Base-by-base conservation (phyloP, 2,113 vertebrate species). In the Corydoras sp. region DNA sequence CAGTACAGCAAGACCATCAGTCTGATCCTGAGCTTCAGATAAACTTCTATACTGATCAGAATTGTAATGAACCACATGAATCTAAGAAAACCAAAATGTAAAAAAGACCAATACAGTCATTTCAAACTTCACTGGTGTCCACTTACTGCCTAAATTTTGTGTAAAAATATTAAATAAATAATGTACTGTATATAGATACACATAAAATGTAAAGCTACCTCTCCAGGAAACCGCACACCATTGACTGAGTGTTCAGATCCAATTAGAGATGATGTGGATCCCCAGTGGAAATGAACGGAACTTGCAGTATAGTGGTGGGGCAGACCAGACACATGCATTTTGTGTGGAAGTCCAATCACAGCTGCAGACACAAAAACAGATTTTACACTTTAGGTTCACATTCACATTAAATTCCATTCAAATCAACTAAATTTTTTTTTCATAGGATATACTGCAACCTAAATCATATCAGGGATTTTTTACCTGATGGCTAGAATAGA, bases 241-340 rank as follows among this genome's bases (percentile, higher is more conserved):
- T 89, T 80, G 24, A 99, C 49, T 0, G 82, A 92, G 83, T 99
- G 97, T 61, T 99, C 96, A 0, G 97, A 98, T 54, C 97, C 96
- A 0, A 82, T 73, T 0, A 88, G 90, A 68, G 71, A 82, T 29
- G 73, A 82, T 12, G 65, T 73, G 73, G 91, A 91, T 13, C 96
- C 96, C 97, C 97, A 98, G 85, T 98, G 97, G 9, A 99, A 85
- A 77, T 98, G 97, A 11, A 99, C 92, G 6, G 97, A 92, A 5
- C 89, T 86, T 0, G 94, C 97, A 0, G 90, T 85, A 85, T 94
- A 98, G 9, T 76, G 88, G 60, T 91, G 85, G 0, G 81, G 89
- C n/a, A 95, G 89, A 75, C 89, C 88, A 66, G 85, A 85, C 71
- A 98, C 79, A 73, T 82, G 54, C 96, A 99, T 94, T 14, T 78